Evolutionary conservation across 1,140 invertebrate species (phyloP), one percentile per base, ranked within the genome.

Genomic region (Drosophila mojavensis): DNA sequence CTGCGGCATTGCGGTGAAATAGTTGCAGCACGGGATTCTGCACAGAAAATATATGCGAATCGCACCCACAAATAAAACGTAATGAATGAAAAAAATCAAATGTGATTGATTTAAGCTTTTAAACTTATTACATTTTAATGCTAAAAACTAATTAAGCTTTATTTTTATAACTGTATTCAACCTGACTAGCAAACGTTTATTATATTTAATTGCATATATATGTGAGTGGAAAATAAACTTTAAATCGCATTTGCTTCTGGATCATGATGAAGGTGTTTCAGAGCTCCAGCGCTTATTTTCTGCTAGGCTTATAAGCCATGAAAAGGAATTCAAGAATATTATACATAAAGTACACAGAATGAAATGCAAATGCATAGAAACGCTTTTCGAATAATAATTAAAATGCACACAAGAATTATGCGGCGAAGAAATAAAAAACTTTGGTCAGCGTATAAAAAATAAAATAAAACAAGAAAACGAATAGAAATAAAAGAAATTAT

Each of bases 351-450:
- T 47, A 15, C 5, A 41, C 33, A 30, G 10, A 69, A 75, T 41
- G 20, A 67, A 64, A 81, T 62, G 39, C 39, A 76, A 73, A 56
- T 74, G 70, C 54, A 71, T 74, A 70, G 65, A 81, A 72, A 86
- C 66, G 66, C 30, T 83, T 82, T 69, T 70, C 48, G 79, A 82
- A 81, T 74, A 70, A 82, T 79, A 86, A 85, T 85, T 85, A 85
- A 86, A 81, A 86, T 79, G 67, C 78, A 66, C 78, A 67, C 67
- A 81, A 86, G 48, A 75, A 72, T 72, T 66, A 70, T 58, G 66
- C 20, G 76, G 67, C 24, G 24, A 53, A 43, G 39, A n/a, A 10
- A 69, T 59, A 65, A 64, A 62, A 65, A 71, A 65, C 53, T 59
- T 59, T 36, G 55, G 28, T 54, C 47, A 70, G 60, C 62, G 55